Evolutionary conservation across 2,888 invertebrate species (phyloP).

Genomic region (Cepaea hortensis): DNA sequence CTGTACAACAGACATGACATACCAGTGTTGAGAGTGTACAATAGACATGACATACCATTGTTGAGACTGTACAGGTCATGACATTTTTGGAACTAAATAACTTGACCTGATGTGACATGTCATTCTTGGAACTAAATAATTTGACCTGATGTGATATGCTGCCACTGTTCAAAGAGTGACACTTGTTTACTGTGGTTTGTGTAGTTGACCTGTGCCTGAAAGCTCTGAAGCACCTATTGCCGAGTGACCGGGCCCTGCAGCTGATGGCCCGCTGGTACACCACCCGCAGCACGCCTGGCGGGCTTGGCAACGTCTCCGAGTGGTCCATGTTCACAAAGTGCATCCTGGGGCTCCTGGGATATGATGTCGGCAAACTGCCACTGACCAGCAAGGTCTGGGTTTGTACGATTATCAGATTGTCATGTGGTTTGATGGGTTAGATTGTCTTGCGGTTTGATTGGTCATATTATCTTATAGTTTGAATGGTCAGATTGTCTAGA

Average conservation of each 20-base stretch:
- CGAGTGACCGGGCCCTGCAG: conserved; percentile 85
- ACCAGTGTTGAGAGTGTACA: too few species aligned
- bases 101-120: too few species aligned
- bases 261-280: conserved; percentile 91
- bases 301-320: conserved; percentile 69
- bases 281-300: conserved; percentile 89
- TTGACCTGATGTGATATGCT: too few species aligned
- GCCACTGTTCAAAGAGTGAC: too few species aligned
- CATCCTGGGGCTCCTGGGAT: conserved; percentile 82
- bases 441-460: not conserved
- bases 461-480: not conserved
- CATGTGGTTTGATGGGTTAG: not conserved
- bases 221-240: conserved; percentile 85
- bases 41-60: too few species aligned
- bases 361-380: conserved; percentile 82
- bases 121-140: too few species aligned
- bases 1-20: too few species aligned
- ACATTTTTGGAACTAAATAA: too few species aligned
- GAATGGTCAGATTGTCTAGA: too few species aligned
- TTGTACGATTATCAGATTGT: not conserved
- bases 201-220: conserved; percentile 84
- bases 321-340: conserved; percentile 75
- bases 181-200: conserved; percentile 57
- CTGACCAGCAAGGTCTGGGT: conserved; percentile 71
- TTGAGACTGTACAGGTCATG: too few species aligned